Conservation (phyloP, 2,888 invertebrate genomes). For the Eupeodes luniger region DNA sequence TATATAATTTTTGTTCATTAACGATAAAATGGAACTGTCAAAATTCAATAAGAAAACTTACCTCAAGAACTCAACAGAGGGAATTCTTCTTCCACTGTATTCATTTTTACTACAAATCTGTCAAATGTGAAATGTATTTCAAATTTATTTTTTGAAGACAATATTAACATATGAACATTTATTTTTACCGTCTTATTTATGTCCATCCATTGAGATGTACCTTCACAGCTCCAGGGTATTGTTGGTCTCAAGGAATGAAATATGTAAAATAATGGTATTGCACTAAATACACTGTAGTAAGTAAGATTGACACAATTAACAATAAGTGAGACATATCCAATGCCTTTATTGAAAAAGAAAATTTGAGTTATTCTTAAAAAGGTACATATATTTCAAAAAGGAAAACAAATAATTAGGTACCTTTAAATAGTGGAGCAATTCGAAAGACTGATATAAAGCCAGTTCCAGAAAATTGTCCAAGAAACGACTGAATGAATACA, state of each 20-base stretch:
- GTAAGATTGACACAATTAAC: conserved; percentile 91
- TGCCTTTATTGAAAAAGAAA: conserved; percentile 86
- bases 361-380: background rate
- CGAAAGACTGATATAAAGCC: conserved; percentile 93
- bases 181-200: conserved; percentile 17
- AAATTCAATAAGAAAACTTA: background rate
- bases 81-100: background rate
- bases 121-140: background rate
- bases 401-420: background rate
- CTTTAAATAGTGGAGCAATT: conserved; percentile 81
- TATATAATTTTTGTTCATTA: background rate
- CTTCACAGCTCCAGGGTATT: conserved; percentile 92
- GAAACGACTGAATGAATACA: conserved; percentile 93
- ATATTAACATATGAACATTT: background rate
- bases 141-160: background rate
- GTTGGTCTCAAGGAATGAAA: conserved; percentile 87
- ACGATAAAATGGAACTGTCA: too few species aligned
- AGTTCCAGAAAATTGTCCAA: conserved; percentile 93
- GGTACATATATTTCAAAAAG: background rate
- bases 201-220: conserved; percentile 79
- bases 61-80: conserved; percentile 54
- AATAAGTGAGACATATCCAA: conserved; percentile 92
- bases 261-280: conserved; percentile 89
- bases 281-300: conserved; percentile 86
- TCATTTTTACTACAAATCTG: background rate